A percentile compares a stretch with the other conserved stretches of the same genome.
These are phyloP conservation scores for Agrilus cyanescens DNA, from an alignment of 2,888 invertebrate genomes.

Conservation along the genomic window DNA sequence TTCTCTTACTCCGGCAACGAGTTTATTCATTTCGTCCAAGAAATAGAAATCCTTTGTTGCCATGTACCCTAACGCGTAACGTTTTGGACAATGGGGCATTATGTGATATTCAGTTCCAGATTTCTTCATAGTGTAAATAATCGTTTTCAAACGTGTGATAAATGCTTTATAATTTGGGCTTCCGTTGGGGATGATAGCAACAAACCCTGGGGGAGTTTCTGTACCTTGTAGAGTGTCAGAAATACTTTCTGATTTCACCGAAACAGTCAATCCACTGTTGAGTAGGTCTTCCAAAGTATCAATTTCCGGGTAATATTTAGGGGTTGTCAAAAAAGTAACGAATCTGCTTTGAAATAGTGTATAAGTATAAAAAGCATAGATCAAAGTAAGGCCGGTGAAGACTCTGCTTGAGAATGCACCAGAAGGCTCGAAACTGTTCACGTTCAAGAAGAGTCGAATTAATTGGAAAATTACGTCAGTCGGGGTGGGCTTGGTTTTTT, in stretches of 20 bases:
- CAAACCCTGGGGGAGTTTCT: conserved; percentile 11
- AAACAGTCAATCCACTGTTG: conserved; percentile 26
- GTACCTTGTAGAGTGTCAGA: conserved; percentile 30
- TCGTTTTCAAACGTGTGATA: too few relatives aligned
- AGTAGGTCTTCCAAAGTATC: conserved; percentile 31
- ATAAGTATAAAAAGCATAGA: conserved; percentile 32
- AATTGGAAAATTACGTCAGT: conserved; percentile 23
- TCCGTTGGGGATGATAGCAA: too few relatives aligned
- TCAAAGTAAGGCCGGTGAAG: conserved; percentile 22
- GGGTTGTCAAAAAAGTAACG: conserved; percentile 33
- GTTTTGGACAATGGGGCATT: too few relatives aligned
- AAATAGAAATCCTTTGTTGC: too few relatives aligned
- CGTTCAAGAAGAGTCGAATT: conserved; percentile 32
- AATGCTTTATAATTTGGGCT: too few relatives aligned
- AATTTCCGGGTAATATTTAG: conserved; percentile 32
- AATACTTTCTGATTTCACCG: conserved; percentile 32
- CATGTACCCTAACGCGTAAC: too few relatives aligned
- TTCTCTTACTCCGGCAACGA: too few relatives aligned
- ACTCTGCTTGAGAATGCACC: conserved; percentile 30
- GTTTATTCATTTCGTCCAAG: too few relatives aligned
- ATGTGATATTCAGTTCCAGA: too few relatives aligned
- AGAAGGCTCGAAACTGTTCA: conserved; percentile 20
- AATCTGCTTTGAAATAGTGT: conserved; percentile 35
- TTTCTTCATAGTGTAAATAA: too few relatives aligned
- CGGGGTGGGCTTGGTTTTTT: not conserved